Evolutionary conservation across 2,113 vertebrate species (phyloP).

Genomic region (Sceloporus tristichus): DNA sequence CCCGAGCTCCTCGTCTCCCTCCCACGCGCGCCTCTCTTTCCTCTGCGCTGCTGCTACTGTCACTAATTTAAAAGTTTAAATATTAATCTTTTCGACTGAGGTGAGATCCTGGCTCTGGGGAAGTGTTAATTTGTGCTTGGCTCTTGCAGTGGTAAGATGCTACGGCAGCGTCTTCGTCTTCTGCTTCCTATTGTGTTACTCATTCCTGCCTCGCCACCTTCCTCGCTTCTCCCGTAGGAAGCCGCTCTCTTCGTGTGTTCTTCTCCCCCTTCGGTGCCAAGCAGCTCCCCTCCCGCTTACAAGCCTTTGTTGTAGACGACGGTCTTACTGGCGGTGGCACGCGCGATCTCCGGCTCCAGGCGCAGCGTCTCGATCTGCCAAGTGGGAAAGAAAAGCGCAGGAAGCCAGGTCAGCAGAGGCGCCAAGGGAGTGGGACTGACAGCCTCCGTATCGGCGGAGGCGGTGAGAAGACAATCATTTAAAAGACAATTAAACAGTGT

Average conservation of each 20-base stretch:
- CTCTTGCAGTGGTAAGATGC: constrained; percentile 30
- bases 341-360: constrained; percentile 90
- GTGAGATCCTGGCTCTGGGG: constrained; percentile 65
- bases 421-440: too few species aligned
- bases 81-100: constrained; percentile 63
- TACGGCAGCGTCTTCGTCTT: neutral
- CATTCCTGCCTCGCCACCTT: constrained; percentile 12
- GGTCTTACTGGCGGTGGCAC: constrained; percentile 83
- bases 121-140: constrained; percentile 61
- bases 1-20: neutral
- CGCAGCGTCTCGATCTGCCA: constrained; percentile 85
- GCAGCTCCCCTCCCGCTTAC: constrained; percentile 69
- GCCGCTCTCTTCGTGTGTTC: too few species aligned
- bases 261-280: constrained; percentile 16
- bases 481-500: too few species aligned
- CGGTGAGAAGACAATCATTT: too few species aligned
- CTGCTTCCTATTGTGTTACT: neutral
- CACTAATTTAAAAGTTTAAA: constrained; percentile 71
- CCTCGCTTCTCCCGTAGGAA: too few species aligned
- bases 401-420: rapidly evolving
- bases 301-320: constrained; percentile 94
- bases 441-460: too few species aligned
- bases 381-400: constrained; percentile 49
- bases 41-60: constrained; percentile 42
- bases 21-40: neutral